Percentiles rank a stretch among this genome's conserved stretches.
Evolutionary conservation across 2,113 vertebrate species (phyloP).

Genomic region (Ellobius talpinus): DNA sequence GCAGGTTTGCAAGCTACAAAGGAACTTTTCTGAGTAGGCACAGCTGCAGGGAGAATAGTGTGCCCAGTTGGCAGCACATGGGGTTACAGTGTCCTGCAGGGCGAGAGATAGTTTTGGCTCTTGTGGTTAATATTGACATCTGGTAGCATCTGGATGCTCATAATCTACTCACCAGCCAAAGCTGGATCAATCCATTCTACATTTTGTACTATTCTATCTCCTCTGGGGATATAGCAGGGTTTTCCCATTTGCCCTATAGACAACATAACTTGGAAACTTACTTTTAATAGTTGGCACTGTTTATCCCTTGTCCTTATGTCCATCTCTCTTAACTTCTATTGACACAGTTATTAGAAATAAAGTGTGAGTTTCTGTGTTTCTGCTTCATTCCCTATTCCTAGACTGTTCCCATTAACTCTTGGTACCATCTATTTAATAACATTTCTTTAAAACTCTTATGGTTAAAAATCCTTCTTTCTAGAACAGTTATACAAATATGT

Average conservation of each 20-base stretch:
- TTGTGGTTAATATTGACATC: background rate
- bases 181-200: background rate
- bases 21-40: background rate
- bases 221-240: background rate
- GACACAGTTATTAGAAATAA: background rate
- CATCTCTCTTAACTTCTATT: background rate
- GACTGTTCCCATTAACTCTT: background rate
- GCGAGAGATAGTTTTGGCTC: background rate
- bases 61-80: background rate
- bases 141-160: background rate
- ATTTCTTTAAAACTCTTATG: background rate
- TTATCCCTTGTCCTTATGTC: background rate
- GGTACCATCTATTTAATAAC: background rate
- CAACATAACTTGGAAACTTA: background rate
- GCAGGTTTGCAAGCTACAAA: background rate
- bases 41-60: background rate
- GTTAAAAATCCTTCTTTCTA: background rate
- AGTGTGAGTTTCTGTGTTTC: background rate
- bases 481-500: background rate
- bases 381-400: background rate
- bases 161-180: background rate
- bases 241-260: background rate
- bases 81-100: background rate
- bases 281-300: background rate
- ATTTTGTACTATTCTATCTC: background rate